Evolutionary conservation across 2,888 invertebrate genomes (phyloP), one percentile per base, ranked within the genome.

Genomic region (Scelioninae gen. 1): DNA sequence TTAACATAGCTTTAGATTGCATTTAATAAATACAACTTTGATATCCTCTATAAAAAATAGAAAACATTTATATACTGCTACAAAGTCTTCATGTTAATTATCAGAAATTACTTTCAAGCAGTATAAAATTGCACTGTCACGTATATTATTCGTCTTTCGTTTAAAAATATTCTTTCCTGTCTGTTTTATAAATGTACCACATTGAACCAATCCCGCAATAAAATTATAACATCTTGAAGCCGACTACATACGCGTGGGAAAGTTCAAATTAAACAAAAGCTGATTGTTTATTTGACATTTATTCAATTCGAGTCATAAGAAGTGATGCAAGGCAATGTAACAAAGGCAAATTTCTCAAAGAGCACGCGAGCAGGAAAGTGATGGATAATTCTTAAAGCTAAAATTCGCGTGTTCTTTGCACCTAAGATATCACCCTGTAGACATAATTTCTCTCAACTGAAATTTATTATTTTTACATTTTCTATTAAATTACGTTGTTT

Each of bases 381-480:
- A 71, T 65, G 65, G 68, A 51, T 51, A 58, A 55, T 79, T 82
- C 74, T 74, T 74, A 76, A 81, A 85, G 87, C 86, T 87, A 87
- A 74, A 87, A 88, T 87, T 88, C 87, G 82, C 87, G 86, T 88
- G 88, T 87, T 88, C 88, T 89, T 88, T 88, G 78, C 86, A 88
- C 88, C 86, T 87, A 87, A 85, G 85, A 88, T 86, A 87, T 88
- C 88, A 86, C 87, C 86, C 86, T 87, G 88, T 86, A 85, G 85
- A 85, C 86, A 84, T 87, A 87, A 90, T 90, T 89, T 9, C 5
- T 9, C 34, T 34, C 34, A 34, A 34, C 34, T 34, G 9, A 9
- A 34, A 9, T 34, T 34, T 5, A 7, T 9, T 34, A 34, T n/a
- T n/a, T n/a, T n/a, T n/a, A n/a, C n/a, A n/a, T n/a, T n/a, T n/a